phyloP scores from a whole-genome alignment of 1,140 invertebrate species.

The Drosophila bocqueti region DNA sequence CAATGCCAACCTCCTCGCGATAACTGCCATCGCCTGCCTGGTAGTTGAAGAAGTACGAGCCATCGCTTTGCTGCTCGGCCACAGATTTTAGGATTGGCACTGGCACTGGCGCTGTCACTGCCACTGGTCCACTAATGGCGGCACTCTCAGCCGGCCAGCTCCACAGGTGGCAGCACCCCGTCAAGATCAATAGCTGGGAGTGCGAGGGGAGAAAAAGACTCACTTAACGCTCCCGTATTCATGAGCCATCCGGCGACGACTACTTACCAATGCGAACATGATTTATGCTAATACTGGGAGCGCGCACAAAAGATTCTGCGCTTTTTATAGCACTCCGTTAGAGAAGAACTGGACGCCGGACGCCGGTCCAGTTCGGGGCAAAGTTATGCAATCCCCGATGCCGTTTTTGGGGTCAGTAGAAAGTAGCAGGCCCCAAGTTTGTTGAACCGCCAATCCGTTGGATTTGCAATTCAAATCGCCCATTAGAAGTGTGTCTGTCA shows the following conservation, averaged over 20 bases:
- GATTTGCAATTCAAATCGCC: conserved; percentile 73
- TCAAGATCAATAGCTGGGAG: conserved; percentile 30
- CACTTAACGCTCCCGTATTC: conserved; percentile 22
- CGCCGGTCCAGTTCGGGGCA: conserved; percentile 8
- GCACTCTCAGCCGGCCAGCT: conserved; percentile 22
- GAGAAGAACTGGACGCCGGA: conserved; percentile 7
- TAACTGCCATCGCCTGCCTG: conserved; percentile 73
- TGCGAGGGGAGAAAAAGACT: background rate
- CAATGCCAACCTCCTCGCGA: conserved; percentile 75
- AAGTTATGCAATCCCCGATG: conserved; percentile 46
- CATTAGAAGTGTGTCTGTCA: conserved; percentile 39
- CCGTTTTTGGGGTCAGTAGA: conserved; percentile 66
- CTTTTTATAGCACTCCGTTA: conserved; percentile 62
- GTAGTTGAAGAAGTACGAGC: conserved; percentile 76
- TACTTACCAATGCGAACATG: conserved; percentile 78
- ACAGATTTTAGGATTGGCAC: conserved; percentile 67
- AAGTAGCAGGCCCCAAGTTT: conserved; percentile 58
- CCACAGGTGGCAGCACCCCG: conserved; percentile 31
- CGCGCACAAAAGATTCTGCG: conserved; percentile 60
- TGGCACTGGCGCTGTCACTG: conserved; percentile 45
- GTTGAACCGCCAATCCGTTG: conserved; percentile 50
- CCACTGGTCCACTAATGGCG: conserved; percentile 29
- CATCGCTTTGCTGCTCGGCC: conserved; percentile 69
- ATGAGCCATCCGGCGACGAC: conserved; percentile 23
- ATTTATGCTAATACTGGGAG: conserved; percentile 76